A percentile compares a stretch with the other conserved stretches of the same genome.
Conservation (phyloP, 2,113 vertebrate genomes). For the Damaliscus lunatus region DNA sequence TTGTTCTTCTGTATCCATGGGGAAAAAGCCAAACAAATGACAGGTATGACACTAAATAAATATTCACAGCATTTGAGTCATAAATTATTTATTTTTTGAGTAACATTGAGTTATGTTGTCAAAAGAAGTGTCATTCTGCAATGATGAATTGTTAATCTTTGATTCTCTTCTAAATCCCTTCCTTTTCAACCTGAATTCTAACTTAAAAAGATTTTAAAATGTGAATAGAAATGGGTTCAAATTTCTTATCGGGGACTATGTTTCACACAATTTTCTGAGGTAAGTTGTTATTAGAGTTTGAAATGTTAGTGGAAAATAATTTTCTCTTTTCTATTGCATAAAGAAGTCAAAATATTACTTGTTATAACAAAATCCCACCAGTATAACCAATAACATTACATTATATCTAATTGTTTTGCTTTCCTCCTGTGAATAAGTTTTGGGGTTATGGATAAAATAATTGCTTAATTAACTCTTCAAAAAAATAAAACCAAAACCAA, state of each 20-base stretch:
- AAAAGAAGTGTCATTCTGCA: slow-evolving; percentile 47
- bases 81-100: slow-evolving; percentile 57
- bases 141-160: slow-evolving; percentile 47
- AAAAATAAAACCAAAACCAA: background rate
- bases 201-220: slow-evolving; percentile 35
- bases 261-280: background rate
- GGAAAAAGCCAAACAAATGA: slow-evolving; percentile 38
- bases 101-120: slow-evolving; percentile 27
- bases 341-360: slow-evolving; percentile 6
- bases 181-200: slow-evolving; percentile 39
- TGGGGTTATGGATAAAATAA: background rate
- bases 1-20: background rate
- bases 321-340: background rate
- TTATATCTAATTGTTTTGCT: background rate
- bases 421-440: background rate
- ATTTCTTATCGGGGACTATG: background rate
- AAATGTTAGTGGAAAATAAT: background rate
- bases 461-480: background rate
- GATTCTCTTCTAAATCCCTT: background rate
- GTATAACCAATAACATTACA: background rate
- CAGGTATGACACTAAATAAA: slow-evolving; percentile 45
- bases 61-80: slow-evolving; percentile 54
- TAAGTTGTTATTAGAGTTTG: background rate
- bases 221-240: background rate
- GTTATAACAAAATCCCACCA: background rate